These are phyloP conservation scores for Anticlea derivata DNA, from an alignment of 2,888 invertebrate genomes.

Conservation along the genomic window DNA sequence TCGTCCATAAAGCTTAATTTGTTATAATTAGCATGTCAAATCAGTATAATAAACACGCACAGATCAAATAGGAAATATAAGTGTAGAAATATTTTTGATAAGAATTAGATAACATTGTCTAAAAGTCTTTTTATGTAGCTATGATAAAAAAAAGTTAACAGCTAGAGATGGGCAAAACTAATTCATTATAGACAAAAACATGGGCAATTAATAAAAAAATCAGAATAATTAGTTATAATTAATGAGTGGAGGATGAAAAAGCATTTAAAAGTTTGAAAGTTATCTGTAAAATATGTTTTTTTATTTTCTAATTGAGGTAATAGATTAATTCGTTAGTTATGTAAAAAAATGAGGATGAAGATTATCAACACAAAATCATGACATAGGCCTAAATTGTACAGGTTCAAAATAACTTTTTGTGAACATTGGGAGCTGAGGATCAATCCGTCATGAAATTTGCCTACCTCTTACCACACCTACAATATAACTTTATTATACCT, in stretches of 20 bases:
- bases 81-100: conserved; percentile 66
- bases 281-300: not conserved
- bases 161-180: conserved; percentile 23
- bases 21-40: conserved; percentile 47
- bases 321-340: too few species aligned
- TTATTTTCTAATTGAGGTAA: not conserved
- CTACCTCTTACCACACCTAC: not conserved
- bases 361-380: too few species aligned
- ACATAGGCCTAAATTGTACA: not conserved
- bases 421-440: too few species aligned
- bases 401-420: too few species aligned
- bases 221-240: not conserved
- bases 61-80: conserved; percentile 43
- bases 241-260: conserved; percentile 1
- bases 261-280: conserved; percentile 13
- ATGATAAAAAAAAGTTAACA: conserved; percentile 26
- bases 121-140: conserved; percentile 27
- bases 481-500: not conserved
- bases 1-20: conserved; percentile 62
- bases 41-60: conserved; percentile 67
- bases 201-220: not conserved
- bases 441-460: not conserved
- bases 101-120: conserved; percentile 29
- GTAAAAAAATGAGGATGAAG: too few species aligned
- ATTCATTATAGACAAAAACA: conserved; percentile 4